phyloP scores from a whole-genome alignment of 2,797 vertebrate species.

The Lithobates sylvaticus region DNA sequence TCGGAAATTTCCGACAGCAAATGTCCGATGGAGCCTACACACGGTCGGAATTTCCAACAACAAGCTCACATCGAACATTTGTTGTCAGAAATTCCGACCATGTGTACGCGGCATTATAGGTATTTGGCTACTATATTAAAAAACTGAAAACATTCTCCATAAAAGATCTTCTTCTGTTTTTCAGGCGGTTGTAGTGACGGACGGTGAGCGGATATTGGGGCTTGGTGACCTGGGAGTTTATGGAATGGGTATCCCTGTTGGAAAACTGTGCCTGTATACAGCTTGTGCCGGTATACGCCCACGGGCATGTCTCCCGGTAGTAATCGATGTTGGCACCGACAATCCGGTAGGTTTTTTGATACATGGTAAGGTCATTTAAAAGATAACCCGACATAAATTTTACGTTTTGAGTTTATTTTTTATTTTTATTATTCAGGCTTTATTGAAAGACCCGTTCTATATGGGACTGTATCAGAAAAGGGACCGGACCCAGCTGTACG shows the following conservation, averaged over 20 bases:
- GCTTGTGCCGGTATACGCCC: constrained; percentile 95
- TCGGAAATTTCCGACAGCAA: too few relatives aligned
- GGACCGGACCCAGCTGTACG: constrained; percentile 90
- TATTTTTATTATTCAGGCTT: constrained; percentile 74
- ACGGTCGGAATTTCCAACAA: too few relatives aligned
- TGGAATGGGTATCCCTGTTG: constrained; percentile 97
- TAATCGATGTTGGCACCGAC: constrained; percentile 94
- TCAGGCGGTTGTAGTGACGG: constrained; percentile 96
- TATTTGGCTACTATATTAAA: too few relatives aligned
- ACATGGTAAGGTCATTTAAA: not conserved
- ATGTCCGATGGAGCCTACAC: too few relatives aligned
- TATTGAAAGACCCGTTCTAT: constrained; percentile 92
- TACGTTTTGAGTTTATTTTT: not conserved
- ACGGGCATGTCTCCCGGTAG: constrained; percentile 91
- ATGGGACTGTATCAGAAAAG: constrained; percentile 96
- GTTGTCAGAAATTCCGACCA: too few relatives aligned
- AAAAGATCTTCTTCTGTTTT: not conserved
- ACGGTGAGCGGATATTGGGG: constrained; percentile 95
- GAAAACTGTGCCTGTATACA: constrained; percentile 95
- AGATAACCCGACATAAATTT: not conserved
- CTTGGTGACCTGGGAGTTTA: constrained; percentile 96
- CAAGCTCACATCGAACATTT: too few relatives aligned
- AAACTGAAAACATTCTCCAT: too few relatives aligned
- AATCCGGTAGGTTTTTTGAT: constrained; percentile 79
- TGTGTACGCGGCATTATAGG: too few relatives aligned